phyloP scores from a whole-genome alignment of 1,140 invertebrate genomes.

The Lethocerus indicus region DNA sequence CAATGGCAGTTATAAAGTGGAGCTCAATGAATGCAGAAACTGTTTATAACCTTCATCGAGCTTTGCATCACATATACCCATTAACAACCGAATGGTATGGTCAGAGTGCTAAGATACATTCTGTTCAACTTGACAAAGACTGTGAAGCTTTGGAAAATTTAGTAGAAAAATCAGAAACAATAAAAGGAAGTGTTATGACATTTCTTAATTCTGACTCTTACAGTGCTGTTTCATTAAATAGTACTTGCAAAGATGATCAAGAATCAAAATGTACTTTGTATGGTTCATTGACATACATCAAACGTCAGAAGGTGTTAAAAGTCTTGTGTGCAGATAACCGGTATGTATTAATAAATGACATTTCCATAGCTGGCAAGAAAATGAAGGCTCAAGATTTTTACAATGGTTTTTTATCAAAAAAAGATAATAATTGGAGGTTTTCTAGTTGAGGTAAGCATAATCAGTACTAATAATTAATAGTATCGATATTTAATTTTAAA shows the following conservation, averaged over 20 bases:
- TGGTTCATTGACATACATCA: too few relatives aligned
- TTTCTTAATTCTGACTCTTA: too few relatives aligned
- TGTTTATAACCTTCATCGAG: slow-evolving; percentile 46
- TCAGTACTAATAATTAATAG: too few relatives aligned
- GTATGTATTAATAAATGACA: slow-evolving; percentile 11
- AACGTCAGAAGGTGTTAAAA: slow-evolving; percentile 12
- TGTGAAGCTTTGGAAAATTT: too few relatives aligned
- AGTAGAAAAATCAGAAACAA: too few relatives aligned
- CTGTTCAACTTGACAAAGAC: slow-evolving; percentile 10
- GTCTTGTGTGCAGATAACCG: slow-evolving; percentile 18
- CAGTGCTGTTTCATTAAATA: too few relatives aligned
- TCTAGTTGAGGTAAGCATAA: slow-evolving; percentile 1
- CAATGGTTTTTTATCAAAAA: slow-evolving; percentile 20
- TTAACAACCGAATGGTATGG: slow-evolving; percentile 31
- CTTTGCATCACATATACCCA: slow-evolving; percentile 40
- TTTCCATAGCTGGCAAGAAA: slow-evolving; percentile 15
- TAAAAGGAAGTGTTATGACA: slow-evolving; percentile 12
- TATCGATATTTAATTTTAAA: too few relatives aligned
- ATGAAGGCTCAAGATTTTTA: slow-evolving; percentile 20
- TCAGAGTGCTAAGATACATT: slow-evolving; percentile 6
- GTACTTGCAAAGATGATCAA: too few relatives aligned
- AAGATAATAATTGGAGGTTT: slow-evolving; percentile 8
- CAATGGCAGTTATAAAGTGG: slow-evolving; percentile 44
- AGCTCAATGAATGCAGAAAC: slow-evolving; percentile 33
- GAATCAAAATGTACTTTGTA: too few relatives aligned